These are phyloP conservation scores for Nematolebias whitei DNA, from an alignment of 2,113 vertebrate species.

Conservation along the genomic window DNA sequence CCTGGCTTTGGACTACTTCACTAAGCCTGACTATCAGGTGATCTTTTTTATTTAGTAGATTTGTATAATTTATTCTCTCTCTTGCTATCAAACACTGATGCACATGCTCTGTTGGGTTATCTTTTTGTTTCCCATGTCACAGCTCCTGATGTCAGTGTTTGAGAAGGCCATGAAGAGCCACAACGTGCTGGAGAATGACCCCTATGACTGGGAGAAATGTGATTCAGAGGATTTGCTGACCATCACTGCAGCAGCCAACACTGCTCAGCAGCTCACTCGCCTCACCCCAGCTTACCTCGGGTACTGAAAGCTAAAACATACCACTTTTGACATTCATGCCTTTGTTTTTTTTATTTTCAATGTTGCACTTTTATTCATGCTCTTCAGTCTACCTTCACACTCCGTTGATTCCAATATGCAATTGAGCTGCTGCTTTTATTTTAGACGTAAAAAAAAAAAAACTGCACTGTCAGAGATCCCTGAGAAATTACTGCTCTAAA, in stretches of 20 bases:
- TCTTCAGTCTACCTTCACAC: conserved; percentile 12
- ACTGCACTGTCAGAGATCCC: conserved; percentile 51
- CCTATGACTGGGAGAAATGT: conserved; percentile 97
- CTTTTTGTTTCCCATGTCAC: conserved; percentile 37
- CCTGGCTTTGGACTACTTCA: conserved; percentile 92
- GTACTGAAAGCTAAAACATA: conserved; percentile 66
- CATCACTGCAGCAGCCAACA: conserved; percentile 86
- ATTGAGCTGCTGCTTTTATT: conserved; percentile 28
- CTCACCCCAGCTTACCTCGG: conserved; percentile 94
- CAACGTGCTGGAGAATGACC: conserved; percentile 91
- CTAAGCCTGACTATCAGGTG: conserved; percentile 97
- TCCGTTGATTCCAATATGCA: not conserved
- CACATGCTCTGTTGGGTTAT: not conserved
- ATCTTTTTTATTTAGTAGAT: not conserved
- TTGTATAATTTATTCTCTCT: conserved; percentile 12
- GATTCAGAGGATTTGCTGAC: conserved; percentile 89
- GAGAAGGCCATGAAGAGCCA: conserved; percentile 93
- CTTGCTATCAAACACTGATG: conserved; percentile 28
- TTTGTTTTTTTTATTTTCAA: not conserved
- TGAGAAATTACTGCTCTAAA: conserved; percentile 49
- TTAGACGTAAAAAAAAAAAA: conserved; percentile 14
- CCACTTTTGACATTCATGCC: not conserved
- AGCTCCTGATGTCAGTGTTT: conserved; percentile 95
- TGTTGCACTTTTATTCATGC: not conserved
- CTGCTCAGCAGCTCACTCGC: conserved; percentile 93